Base-by-base conservation (phyloP, 2,797 vertebrate species). In the Mus caroli region DNA sequence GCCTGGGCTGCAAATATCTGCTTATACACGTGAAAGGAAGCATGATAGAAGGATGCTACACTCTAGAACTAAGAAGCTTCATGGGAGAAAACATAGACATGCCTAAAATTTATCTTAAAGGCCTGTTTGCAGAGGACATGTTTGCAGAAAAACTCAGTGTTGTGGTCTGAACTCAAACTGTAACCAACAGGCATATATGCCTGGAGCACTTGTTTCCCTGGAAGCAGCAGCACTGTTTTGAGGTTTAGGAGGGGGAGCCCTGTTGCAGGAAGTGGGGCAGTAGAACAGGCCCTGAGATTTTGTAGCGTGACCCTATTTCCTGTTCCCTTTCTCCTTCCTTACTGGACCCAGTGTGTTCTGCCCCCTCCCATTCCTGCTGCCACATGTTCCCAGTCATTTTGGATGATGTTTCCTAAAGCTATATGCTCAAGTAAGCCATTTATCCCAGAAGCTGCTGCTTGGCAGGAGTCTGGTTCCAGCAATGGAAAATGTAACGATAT, bases 21-120 rank as follows among this genome's bases (percentile, higher is more conserved):
- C 50, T 62, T 37, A 40, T 50, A 52, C 31, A 54, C 3, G 54
- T 1, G 1, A 58, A 28, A 50, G 43, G 69, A 86, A 84, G n/a
- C 50, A 22, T 10, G 50, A 26, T 37, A 50, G 34, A n/a, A 52
- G 2, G 54, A n/a, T 22, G 14, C 34, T n/a, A 24, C 85, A 34
- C 22, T 58, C 6, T 17, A 46, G 71, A 86, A 58, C 92, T 92
- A 46, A 91, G 56, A 26, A n/a, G 15, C 83, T 91, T 94, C 56
- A 7, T 19, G 28, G 73, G 60, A 75, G 40, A 64, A 93, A 88
- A 56, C 24, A 64, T 37, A 1, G 3, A 34, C 22, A 26, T 83
- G 24, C 43, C 46, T 52, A n/a, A 28, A 14, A 24, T 77, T 92
- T 79, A 54, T 46, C 76, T 67, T 58, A 56, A 19, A 93, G 79